Evolutionary conservation across 2,888 invertebrate genomes (phyloP), one percentile per base, ranked within the genome.

Genomic region (Iselma pallidipennis): DNA sequence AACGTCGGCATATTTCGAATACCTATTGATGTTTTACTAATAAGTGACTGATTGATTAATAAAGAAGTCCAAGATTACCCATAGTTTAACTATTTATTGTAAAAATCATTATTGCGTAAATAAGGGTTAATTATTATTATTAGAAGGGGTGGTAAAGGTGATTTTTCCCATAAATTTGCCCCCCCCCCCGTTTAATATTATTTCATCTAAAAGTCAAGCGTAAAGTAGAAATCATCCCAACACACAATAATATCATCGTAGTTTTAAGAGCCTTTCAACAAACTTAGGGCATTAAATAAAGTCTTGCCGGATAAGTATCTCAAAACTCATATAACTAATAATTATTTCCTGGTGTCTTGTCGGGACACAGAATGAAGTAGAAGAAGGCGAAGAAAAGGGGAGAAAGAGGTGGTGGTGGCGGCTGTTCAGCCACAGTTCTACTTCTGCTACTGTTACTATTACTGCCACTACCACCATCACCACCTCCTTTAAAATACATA

Each of bases 271-370:
- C 63, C 60, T 67, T 66, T 37, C 37, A 37, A 37, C 55, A 71
- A 72, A 69, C 70, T 72, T 63, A 66, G 16, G 63, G 66, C 68
- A 67, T 72, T 69, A 72, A 72, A 72, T 72, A 72, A 72, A 72
- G 67, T 67, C 70, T 61, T 37, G 21, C 52, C 42, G 62, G 70
- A 71, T 71, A 71, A 72, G 72, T 72, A 72, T 72, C 63, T 63
- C 71, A 71, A 71, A 72, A 72, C 68, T 72, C 71, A 63, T 70
- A 72, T 72, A 72, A 72, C 71, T 72, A 72, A 72, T 71, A 72
- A 70, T 72, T 68, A 71, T 70, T 70, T 70, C 69, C 70, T 67
- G 65, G 64, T 55, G 67, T 61, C 54, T 57, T 58, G 65, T 45
- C 42, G 51, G 37, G 31, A 1, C 2, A 29, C 6, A 55, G 33